phyloP scores from a whole-genome alignment of 2,888 invertebrate species.

The Hanleya hanleyi region DNA sequence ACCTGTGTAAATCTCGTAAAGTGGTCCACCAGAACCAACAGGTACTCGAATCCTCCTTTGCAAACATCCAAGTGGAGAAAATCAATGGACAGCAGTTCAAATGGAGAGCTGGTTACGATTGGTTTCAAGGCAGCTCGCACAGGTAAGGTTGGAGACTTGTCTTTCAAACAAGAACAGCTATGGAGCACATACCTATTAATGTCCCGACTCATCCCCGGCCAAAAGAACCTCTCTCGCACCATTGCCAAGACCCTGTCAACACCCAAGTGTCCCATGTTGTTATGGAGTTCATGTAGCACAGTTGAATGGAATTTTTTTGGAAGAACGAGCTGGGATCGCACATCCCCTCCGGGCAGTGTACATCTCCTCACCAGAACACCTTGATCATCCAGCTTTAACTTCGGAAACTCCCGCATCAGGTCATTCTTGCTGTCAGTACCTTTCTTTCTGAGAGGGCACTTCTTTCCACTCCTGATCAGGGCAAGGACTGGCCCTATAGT shows the following conservation, averaged over 20 bases:
- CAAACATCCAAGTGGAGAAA: not conserved
- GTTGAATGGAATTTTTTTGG: no score
- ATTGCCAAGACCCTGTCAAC: constrained; percentile 3
- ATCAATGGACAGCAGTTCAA: not conserved
- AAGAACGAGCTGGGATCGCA: no score
- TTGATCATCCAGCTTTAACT: not conserved
- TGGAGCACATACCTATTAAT: constrained; percentile 14
- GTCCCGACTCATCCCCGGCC: constrained; percentile 14
- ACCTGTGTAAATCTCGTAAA: constrained; percentile 25
- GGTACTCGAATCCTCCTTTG: constrained; percentile 18
- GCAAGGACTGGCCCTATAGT: not conserved
- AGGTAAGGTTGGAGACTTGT: constrained; percentile 6
- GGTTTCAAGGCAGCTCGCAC: not conserved
- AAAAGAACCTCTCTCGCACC: constrained; percentile 12
- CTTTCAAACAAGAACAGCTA: constrained; percentile 15
- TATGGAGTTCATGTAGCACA: no score
- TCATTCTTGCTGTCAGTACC: not conserved
- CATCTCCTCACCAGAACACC: not conserved
- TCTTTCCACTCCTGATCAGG: not conserved
- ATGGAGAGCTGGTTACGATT: not conserved
- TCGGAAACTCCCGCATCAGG: not conserved
- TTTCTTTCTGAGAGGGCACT: not conserved
- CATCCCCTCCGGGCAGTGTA: no score
- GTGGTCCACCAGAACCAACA: constrained; percentile 14
- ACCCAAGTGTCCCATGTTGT: no score